phyloP scores from a whole-genome alignment of 2,797 vertebrate species.

The Coreius guichenoti region DNA sequence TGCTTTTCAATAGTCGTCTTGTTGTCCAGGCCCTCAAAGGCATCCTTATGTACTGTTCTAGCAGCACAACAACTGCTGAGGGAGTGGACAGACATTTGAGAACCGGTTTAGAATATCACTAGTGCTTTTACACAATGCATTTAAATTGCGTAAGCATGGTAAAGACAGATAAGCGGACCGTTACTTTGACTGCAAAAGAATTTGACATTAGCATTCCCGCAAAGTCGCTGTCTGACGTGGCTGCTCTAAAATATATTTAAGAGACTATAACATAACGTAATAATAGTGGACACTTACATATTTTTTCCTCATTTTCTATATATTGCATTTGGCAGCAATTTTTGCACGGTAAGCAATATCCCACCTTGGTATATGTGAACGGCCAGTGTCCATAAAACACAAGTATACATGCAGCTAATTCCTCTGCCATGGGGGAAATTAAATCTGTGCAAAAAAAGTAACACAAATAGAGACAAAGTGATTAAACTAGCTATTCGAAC shows the following conservation, averaged over 20 bases:
- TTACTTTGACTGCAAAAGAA: slow-evolving; percentile 14
- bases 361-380: background rate
- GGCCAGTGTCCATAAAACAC: background rate
- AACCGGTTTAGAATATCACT: slow-evolving; percentile 46
- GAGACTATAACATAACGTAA: background rate
- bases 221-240: slow-evolving; percentile 13
- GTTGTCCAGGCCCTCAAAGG: slow-evolving; percentile 63
- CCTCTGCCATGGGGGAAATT: slow-evolving; percentile 1
- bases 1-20: slow-evolving; percentile 63
- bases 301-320: background rate
- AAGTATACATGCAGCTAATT: slow-evolving; percentile 14
- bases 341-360: background rate
- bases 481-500: slow-evolving; percentile 55
- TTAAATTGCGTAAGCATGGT: slow-evolving; percentile 20
- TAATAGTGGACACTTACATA: background rate
- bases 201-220: slow-evolving; percentile 38
- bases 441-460: slow-evolving; percentile 56
- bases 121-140: slow-evolving; percentile 13
- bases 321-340: background rate
- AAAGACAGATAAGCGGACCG: slow-evolving; percentile 18
- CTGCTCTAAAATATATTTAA: background rate
- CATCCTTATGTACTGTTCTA: slow-evolving; percentile 64
- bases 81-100: slow-evolving; percentile 40
- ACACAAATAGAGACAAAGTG: slow-evolving; percentile 10
- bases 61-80: slow-evolving; percentile 53